Evolutionary conservation across 2,888 invertebrate genomes (phyloP), one percentile per base, ranked within the genome.

Genomic region (Cryptus viduatorius): DNA sequence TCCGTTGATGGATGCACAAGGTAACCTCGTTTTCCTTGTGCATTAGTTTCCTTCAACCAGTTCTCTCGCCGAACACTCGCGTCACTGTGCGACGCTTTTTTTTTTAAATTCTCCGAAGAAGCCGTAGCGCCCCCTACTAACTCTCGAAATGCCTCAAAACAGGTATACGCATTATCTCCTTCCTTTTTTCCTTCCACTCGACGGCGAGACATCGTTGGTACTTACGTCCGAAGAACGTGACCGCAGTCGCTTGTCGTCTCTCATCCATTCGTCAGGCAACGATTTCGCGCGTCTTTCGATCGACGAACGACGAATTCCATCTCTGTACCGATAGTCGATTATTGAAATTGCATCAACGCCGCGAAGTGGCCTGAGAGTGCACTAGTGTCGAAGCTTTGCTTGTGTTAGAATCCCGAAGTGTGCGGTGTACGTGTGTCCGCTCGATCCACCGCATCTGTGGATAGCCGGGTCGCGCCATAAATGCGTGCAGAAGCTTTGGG

Each of bases 331-430:
- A 72, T 29, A 37, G 50, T 67, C 82, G 86, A 87, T 87, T 86
- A 88, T 89, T 86, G 88, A 89, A 89, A 87, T 80, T 82, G 79
- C 83, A 87, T 89, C 82, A 86, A 56, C 65, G 67, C 19, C 56
- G 24, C 31, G 37, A 42, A 81, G 56, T 76, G 83, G 4, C 37
- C 64, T 75, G 65, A 71, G 64, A 76, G 67, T 72, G 44, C 50
- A 44, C n/a, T 42, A 82, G 83, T 77, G 77, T 73, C n/a, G 53
- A 83, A 73, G 56, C 56, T 69, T 79, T 84, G 81, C 79, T 87
- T 86, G 81, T 84, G 61, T 61, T 31, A 3, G 31, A 61, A 14
- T 19, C 42, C 59, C n/a, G 12, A 67, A 44, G 16, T 56, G 3
- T 56, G 61, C 56, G 24, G 4, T 37, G 8, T 37, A 37, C 8